Conservation (phyloP, 2,888 invertebrate genomes). For the Melieria picta region DNA sequence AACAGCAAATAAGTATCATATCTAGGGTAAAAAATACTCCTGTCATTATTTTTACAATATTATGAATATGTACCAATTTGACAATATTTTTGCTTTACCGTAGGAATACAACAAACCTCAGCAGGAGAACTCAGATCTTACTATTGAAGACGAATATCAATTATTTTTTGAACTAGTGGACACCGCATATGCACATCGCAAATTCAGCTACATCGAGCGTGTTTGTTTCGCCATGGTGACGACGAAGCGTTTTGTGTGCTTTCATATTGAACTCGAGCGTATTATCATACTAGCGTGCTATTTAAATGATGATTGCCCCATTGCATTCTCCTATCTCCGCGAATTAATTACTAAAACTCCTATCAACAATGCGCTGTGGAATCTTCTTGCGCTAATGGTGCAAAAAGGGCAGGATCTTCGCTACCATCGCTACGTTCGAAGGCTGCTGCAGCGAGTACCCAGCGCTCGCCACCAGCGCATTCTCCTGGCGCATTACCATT, state of each 20-base stretch:
- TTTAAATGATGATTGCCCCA: conserved; percentile 76
- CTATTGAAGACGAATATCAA: conserved; percentile 75
- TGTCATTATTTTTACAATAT: background rate
- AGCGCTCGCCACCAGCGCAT: conserved; percentile 73
- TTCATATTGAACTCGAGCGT: conserved; percentile 70
- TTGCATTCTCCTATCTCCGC: conserved; percentile 80
- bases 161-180: conserved; percentile 75
- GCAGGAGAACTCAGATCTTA: conserved; percentile 67
- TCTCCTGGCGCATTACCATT: conserved; percentile 84
- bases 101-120: conserved; percentile 39
- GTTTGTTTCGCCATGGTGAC: conserved; percentile 81
- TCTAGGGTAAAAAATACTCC: no score
- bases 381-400: conserved; percentile 79
- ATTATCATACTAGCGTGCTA: conserved; percentile 77
- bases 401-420: conserved; percentile 80
- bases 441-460: conserved; percentile 69
- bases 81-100: background rate
- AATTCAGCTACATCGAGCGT: conserved; percentile 75
- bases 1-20: no score
- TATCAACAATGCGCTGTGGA: conserved; percentile 76
- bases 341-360: conserved; percentile 75
- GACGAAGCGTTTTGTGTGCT: conserved; percentile 70
- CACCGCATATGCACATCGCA: conserved; percentile 71
- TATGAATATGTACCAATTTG: background rate
- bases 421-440: conserved; percentile 80